Conservation (phyloP, 2,888 invertebrate species). For the Melieria omissa region DNA sequence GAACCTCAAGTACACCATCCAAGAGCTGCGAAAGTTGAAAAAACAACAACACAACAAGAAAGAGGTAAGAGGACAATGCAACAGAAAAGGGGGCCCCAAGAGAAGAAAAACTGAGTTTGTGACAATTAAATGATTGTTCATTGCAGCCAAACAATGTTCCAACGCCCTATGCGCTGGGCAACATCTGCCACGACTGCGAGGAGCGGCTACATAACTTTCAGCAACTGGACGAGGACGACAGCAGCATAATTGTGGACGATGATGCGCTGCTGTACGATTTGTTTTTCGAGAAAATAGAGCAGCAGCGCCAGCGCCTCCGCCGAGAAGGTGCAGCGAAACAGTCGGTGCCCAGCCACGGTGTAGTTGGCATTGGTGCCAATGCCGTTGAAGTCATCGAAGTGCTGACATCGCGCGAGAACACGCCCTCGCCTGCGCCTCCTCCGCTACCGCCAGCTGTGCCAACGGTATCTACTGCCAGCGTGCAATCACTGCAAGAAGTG, state of each 20-base stretch:
- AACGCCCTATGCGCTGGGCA: conserved; percentile 43
- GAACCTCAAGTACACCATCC: conserved; percentile 47
- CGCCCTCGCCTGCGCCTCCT: conserved; percentile 36
- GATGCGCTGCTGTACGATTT: conserved; percentile 47
- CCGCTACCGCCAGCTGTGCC: conserved; percentile 9
- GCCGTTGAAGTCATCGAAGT: conserved; percentile 45
- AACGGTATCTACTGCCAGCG: conserved; percentile 8
- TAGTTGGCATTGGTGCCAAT: conserved; percentile 10
- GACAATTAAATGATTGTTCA: conserved; percentile 12
- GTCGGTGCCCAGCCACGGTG: neutral
- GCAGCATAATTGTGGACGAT: conserved; percentile 48
- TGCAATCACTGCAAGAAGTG: conserved; percentile 36
- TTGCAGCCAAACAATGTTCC: neutral
- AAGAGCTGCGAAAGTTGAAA: conserved; percentile 43
- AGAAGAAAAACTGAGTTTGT: neutral
- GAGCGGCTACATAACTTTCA: conserved; percentile 48
- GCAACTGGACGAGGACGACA: conserved; percentile 39
- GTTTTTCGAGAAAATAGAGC: conserved; percentile 45
- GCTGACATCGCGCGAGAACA: conserved; percentile 46
- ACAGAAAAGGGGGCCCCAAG: neutral
- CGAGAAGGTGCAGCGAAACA: neutral
- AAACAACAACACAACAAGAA: conserved; percentile 38
- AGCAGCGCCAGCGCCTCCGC: conserved; percentile 35
- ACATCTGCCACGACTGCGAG: conserved; percentile 48
- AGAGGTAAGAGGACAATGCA: conserved; percentile 14